Percentiles rank a stretch among this genome's conserved stretches.
These are phyloP conservation scores for Notoglanidium macrostoma DNA, from an alignment of 2,797 vertebrate species.

Conservation along the genomic window DNA sequence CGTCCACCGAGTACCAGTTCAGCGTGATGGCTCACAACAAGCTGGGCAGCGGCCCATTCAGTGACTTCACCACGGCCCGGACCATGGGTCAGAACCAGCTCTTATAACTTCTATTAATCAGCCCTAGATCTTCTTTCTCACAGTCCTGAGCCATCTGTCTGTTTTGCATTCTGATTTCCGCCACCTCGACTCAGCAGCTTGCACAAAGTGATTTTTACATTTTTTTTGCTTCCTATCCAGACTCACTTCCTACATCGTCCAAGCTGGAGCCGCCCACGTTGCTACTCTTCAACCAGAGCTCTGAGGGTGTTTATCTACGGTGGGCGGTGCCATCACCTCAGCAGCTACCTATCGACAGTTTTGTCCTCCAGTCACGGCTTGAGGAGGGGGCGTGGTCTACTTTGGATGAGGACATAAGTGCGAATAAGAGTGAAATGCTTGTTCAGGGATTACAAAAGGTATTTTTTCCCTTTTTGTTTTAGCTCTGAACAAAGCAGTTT, in stretches of 20 bases:
- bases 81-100: slow-evolving; percentile 75
- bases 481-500: not conserved
- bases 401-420: slow-evolving; percentile 80
- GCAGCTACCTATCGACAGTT: slow-evolving; percentile 74
- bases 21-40: slow-evolving; percentile 90
- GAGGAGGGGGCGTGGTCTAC: slow-evolving; percentile 82
- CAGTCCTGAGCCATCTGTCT: slow-evolving; percentile 17
- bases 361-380: slow-evolving; percentile 82
- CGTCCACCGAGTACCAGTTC: slow-evolving; percentile 86
- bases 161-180: not conserved
- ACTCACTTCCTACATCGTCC: slow-evolving; percentile 53
- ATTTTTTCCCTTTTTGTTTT: slow-evolving; percentile 16
- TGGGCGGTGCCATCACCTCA: slow-evolving; percentile 79
- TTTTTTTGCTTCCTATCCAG: slow-evolving; percentile 57
- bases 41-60: slow-evolving; percentile 91
- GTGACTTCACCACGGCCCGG: slow-evolving; percentile 77
- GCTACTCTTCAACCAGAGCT: slow-evolving; percentile 78
- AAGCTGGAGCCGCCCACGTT: slow-evolving; percentile 76
- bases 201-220: not conserved
- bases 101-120: not conserved
- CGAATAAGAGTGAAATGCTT: slow-evolving; percentile 78
- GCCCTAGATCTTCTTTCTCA: not conserved
- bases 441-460: slow-evolving; percentile 91
- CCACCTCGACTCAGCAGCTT: not conserved
- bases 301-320: slow-evolving; percentile 80